Percentiles rank a stretch among this genome's conserved stretches.
phyloP scores from a whole-genome alignment of 2,888 invertebrate genomes.

The Tortrix viridana region DNA sequence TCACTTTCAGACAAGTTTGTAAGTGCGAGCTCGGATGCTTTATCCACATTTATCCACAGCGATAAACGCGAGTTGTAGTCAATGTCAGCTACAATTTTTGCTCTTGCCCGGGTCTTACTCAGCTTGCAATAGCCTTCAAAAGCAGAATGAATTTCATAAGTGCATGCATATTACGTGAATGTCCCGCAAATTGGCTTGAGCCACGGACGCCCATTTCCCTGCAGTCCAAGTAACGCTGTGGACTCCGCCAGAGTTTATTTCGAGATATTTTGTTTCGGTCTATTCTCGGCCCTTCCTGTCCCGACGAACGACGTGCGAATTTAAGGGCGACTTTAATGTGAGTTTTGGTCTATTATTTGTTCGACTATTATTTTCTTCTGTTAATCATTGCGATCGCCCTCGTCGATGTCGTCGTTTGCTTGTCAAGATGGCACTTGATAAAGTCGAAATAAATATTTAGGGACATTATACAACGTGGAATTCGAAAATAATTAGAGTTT shows the following conservation, averaged over 20 bases:
- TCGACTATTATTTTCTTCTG: constrained; percentile 40
- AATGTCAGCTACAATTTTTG: no score
- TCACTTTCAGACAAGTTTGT: no score
- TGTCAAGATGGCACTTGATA: constrained; percentile 42
- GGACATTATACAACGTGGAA: constrained; percentile 12
- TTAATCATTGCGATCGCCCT: constrained; percentile 41
- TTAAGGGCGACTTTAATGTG: constrained; percentile 66
- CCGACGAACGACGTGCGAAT: constrained; percentile 76
- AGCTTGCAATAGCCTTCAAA: no score
- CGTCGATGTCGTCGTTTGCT: constrained; percentile 42
- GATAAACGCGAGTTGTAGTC: no score
- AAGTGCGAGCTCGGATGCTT: no score
- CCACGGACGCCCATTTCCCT: constrained; percentile 43
- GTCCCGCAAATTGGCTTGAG: constrained; percentile 32
- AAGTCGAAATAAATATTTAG: constrained; percentile 4
- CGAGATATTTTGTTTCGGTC: constrained; percentile 77
- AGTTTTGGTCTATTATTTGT: constrained; percentile 49
- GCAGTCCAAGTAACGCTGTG: constrained; percentile 52
- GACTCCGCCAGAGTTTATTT: constrained; percentile 71
- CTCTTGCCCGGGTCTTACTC: no score
- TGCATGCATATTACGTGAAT: constrained; percentile 29
- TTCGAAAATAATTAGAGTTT: not conserved
- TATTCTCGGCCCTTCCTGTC: constrained; percentile 80
- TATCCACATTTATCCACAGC: no score
- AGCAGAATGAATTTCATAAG: not conserved